Conservation (phyloP, 2,797 vertebrate species). For the Falco naumanni region DNA sequence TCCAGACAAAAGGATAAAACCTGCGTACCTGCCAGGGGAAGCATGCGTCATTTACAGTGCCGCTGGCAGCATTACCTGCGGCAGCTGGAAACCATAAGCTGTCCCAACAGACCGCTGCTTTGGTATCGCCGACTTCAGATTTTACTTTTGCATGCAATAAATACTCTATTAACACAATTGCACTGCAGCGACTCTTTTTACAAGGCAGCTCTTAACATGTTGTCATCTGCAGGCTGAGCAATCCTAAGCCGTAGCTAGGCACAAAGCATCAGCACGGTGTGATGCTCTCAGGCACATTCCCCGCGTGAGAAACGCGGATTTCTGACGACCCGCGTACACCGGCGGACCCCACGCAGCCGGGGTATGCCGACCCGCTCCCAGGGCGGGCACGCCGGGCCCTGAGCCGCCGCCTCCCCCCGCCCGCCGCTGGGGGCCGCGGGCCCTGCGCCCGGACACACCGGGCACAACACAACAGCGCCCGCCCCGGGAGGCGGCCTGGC, state of each 20-base stretch:
- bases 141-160: neutral
- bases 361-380: fast-evolving
- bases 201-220: neutral
- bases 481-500: neutral
- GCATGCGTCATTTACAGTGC: neutral
- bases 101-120: neutral
- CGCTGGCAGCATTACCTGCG: neutral
- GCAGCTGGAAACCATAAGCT: neutral
- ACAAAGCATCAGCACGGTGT: neutral
- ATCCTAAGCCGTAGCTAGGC: neutral
- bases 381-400: neutral
- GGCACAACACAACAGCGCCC: neutral
- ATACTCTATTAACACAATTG: fast-evolving
- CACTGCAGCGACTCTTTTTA: neutral
- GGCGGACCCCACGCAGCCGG: fast-evolving
- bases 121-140: neutral
- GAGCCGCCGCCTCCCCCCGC: neutral
- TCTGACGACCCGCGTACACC: fast-evolving
- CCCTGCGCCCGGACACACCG: neutral
- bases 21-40: neutral
- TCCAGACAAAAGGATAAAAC: neutral
- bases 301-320: neutral
- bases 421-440: neutral
- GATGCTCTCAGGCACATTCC: neutral
- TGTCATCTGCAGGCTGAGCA: neutral